Conservation (phyloP, 2,888 invertebrate species). For the Drosophila nr. perissopoda region DNA sequence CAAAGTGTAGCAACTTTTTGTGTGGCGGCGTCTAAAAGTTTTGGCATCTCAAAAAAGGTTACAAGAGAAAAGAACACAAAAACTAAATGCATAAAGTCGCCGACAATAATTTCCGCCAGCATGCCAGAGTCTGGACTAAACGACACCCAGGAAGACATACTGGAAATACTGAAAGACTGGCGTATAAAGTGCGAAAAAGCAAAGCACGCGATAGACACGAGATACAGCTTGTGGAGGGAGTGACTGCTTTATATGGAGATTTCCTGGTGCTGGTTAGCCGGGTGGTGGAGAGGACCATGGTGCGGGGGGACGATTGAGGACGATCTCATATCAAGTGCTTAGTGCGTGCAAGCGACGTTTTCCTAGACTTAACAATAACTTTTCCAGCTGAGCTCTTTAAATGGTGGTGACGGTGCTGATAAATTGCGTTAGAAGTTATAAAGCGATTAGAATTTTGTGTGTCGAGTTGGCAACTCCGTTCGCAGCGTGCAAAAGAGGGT, state of each 20-base stretch:
- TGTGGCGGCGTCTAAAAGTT: conserved; percentile 44
- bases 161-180: conserved; percentile 35
- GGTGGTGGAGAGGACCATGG: not conserved
- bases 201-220: conserved; percentile 19
- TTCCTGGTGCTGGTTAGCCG: conserved; percentile 17
- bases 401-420: conserved; percentile 43
- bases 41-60: conserved; percentile 47
- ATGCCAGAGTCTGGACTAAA: conserved; percentile 31
- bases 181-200: conserved; percentile 48
- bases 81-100: conserved; percentile 59
- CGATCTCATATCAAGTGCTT: conserved; percentile 63
- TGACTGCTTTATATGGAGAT: conserved; percentile 37
- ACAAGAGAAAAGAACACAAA: conserved; percentile 11
- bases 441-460: conserved; percentile 72
- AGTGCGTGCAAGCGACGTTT: conserved; percentile 61
- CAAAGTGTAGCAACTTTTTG: conserved; percentile 56
- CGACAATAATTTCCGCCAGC: conserved; percentile 74
- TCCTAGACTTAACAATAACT: conserved; percentile 70
- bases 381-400: conserved; percentile 51
- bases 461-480: conserved; percentile 31
- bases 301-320: not conserved
- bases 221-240: conserved; percentile 17
- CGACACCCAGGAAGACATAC: conserved; percentile 20
- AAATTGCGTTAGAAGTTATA: conserved; percentile 79
- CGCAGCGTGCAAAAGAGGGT: conserved; percentile 9